Percentiles rank a stretch among this genome's conserved stretches.
phyloP scores from a whole-genome alignment of 2,888 invertebrate genomes.

The Neria commutata region DNA sequence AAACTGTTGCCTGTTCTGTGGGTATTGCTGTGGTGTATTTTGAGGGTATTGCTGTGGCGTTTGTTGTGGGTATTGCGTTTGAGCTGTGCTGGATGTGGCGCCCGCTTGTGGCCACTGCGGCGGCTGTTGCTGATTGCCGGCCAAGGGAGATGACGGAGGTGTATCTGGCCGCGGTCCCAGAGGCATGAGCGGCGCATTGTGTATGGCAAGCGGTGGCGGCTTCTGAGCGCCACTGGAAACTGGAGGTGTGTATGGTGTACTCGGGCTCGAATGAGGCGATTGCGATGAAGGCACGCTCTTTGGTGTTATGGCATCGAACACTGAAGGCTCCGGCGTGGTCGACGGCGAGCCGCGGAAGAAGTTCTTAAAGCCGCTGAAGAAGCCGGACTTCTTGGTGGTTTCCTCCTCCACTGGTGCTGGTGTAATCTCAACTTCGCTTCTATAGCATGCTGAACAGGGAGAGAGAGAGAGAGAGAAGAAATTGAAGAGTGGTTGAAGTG shows the following conservation, averaged over 20 bases:
- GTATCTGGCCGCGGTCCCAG: slow-evolving; percentile 56
- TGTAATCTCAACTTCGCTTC: slow-evolving; percentile 50
- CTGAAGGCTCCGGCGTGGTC: slow-evolving; percentile 24
- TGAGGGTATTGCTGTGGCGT: not conserved
- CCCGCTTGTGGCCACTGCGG: slow-evolving; percentile 42
- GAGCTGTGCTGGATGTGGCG: not conserved
- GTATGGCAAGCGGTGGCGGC: slow-evolving; percentile 48
- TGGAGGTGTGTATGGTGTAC: not conserved
- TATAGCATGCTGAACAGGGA: slow-evolving; percentile 42
- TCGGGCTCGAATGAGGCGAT: slow-evolving; percentile 23
- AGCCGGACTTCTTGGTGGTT: slow-evolving; percentile 48
- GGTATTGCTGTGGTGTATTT: slow-evolving; percentile 17
- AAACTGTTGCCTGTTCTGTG: slow-evolving; percentile 4
- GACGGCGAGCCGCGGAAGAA: slow-evolving; percentile 45
- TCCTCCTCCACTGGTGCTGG: slow-evolving; percentile 46
- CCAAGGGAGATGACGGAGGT: slow-evolving; percentile 50
- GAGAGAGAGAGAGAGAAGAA: not conserved
- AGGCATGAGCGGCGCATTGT: slow-evolving; percentile 51
- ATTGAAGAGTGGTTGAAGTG: not conserved
- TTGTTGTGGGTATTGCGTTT: not conserved
- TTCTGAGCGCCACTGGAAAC: slow-evolving; percentile 32
- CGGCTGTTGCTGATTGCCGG: slow-evolving; percentile 36
- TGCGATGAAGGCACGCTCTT: slow-evolving; percentile 29
- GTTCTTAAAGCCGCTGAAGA: slow-evolving; percentile 55
- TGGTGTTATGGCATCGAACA: slow-evolving; percentile 19